A percentile compares a stretch with the other conserved stretches of the same genome.
Evolutionary conservation across 1,140 invertebrate species (phyloP).

Genomic region (Pseudachorutes palmiensis): DNA sequence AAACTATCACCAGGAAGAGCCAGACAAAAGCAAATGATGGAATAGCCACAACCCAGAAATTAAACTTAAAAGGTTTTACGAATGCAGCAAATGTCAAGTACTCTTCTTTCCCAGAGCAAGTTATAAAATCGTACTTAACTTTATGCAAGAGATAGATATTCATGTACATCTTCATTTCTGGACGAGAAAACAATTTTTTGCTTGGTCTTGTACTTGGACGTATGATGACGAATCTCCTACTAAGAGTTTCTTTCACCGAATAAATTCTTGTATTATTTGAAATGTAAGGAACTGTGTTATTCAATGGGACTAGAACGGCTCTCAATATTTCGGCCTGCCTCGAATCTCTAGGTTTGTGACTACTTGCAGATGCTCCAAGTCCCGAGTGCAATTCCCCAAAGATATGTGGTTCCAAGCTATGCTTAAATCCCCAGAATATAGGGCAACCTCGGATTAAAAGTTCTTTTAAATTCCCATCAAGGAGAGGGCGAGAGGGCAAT

Average conservation of each 20-base stretch:
- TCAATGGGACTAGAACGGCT: not conserved
- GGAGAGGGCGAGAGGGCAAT: not conserved
- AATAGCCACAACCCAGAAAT: not conserved
- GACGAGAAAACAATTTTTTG: not conserved
- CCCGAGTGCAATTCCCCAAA: not conserved
- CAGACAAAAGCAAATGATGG: not conserved
- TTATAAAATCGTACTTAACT: not conserved
- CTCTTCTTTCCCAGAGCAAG: not conserved
- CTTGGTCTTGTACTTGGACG: not conserved
- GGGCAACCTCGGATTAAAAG: not conserved
- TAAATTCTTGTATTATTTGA: not conserved
- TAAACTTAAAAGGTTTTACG: not conserved
- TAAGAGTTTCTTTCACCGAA: not conserved
- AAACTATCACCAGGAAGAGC: not conserved
- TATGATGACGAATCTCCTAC: not conserved
- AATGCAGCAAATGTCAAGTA: not conserved
- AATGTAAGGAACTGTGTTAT: not conserved
- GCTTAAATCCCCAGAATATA: not conserved
- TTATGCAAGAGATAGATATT: not conserved
- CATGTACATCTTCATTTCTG: not conserved
- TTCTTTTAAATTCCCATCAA: not conserved
- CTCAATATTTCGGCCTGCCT: not conserved
- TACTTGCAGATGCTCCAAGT: not conserved
- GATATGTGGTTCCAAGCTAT: not conserved
- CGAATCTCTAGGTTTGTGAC: not conserved